Base-by-base conservation (phyloP, 2,113 vertebrate species). In the Forbesichthys agassizii region DNA sequence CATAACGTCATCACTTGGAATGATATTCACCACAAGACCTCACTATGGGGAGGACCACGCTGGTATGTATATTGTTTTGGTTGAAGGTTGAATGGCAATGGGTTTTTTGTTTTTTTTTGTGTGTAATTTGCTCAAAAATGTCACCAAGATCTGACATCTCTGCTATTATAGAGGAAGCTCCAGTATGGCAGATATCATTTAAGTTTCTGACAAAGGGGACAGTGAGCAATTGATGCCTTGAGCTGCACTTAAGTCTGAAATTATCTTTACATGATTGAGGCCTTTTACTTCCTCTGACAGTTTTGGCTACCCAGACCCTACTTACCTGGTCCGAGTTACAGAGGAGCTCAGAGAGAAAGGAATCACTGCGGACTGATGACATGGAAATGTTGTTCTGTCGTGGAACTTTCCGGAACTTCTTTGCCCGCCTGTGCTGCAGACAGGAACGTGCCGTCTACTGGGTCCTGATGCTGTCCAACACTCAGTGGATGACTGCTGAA, bases 1-100 rank as follows among this genome's bases (percentile, higher is more conserved):
- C 93, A 95, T 82, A 96, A 97, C 55, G 96, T 97, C 90, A 96
- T 97, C 87, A 97, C 96, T 72, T 97, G 96, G 96, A 97, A 97
- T 48, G 96, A 97, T 88, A 95, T 97, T 84, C 96, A 97, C 91
- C 96, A 97, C 90, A 97, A 97, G 91, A 96, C 95, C 93, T 95
- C 94, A 85, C 93, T 95, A 90, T 96, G 92, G 85, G 96, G 96
- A 27, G 96, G 96, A 80, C 94, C 95, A 3, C 93, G 94, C 90
- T 94, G 94, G 96, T 97, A 91, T 56, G 91, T 81, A 62, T 67
- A 6, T n/a, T 7, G 36, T 78, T 59, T 51, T 36, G 13, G 20
- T 7, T 53, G 33, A 0, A 56, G 12, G 53, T 33, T 46, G 53
- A 61, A 14, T 5, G 0, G 27, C 13, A 2, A 62, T 46, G 54